Percentiles rank a stretch among this genome's conserved stretches.
Conservation (phyloP, 64 coral and sea anemone species). For the Actinia tenebrosa region DNA sequence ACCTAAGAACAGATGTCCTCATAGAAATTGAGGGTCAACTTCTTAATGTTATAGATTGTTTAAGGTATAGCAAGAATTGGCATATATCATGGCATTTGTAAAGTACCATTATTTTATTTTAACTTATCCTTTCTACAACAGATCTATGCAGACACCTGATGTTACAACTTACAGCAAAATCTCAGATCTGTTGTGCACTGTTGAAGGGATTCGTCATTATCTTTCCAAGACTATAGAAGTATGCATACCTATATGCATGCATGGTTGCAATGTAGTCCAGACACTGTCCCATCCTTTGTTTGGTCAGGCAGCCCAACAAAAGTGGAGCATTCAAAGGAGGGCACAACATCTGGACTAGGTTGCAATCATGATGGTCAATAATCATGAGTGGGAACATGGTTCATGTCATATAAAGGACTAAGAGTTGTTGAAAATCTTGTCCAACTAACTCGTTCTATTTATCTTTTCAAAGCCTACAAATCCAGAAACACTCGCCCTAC, state of each 20-base stretch:
- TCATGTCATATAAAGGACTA: background rate
- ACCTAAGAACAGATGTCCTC: slow-evolving; percentile 6
- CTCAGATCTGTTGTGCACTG: background rate
- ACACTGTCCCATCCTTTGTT: too few species aligned
- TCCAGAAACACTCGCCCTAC: slow-evolving; percentile 28
- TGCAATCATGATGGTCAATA: background rate
- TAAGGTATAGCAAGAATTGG: background rate
- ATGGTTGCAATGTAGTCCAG: background rate
- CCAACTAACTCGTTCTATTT: background rate
- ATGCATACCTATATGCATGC: background rate
- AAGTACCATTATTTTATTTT: background rate
- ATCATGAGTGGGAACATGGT: background rate
- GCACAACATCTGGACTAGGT: too few species aligned
- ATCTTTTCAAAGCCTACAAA: slow-evolving; percentile 18
- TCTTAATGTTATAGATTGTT: slow-evolving; percentile 17
- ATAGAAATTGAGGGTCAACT: slow-evolving; percentile 22
- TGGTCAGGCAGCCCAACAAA: too few species aligned
- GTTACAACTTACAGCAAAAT: background rate
- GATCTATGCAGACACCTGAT: slow-evolving; percentile 16
- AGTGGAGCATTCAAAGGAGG: too few species aligned
- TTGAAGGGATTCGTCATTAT: slow-evolving; percentile 7
- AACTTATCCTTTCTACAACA: background rate
- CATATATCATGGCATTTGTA: background rate
- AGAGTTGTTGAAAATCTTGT: background rate
- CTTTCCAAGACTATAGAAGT: background rate